Evolutionary conservation across 2,113 vertebrate genomes (phyloP), one percentile per base, ranked within the genome.

Genomic region (Triplophysa siluroides): DNA sequence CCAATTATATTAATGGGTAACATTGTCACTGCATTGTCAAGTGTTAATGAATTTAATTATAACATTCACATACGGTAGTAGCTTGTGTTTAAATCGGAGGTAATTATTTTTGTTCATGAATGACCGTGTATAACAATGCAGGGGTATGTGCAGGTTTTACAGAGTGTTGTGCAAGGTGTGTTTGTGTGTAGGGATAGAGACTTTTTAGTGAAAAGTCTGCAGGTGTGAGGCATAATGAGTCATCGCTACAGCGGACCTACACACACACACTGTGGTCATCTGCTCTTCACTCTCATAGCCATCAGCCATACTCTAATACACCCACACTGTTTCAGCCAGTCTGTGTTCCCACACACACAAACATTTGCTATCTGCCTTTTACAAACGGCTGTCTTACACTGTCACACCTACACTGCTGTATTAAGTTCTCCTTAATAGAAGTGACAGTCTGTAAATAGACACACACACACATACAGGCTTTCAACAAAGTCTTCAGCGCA

Each of bases 221-320:
- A 81, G 81, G 79, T 85, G 79, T 86, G 86, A 86, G 85, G 85
- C 83, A 86, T 74, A 64, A 78, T 88, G 83, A 83, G 86, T 88
- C 83, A 85, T 83, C 83, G 76, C 24, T 60, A 38, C 69, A 78
- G 78, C 64, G 23, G 68, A 56, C 50, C 24, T 56, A 68, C 29
- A 73, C 71, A 56, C 71, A 56, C 66, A 78, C 33, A 26, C 45
- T 12, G 14, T 24, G 66, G 76, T 69, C 70, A 75, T 74, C 43
- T 69, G 72, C 54, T 75, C 24, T 61, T 68, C 73, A 43, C 52
- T 66, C 81, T 75, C 61, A 70, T 70, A 79, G 70, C 77, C 67
- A 67, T 41, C 77, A 75, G 81, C 77, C 64, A 71, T 78, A 74
- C 69, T 74, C 67, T 18, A 82, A 78, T 70, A 65, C 81, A 66